Conservation (phyloP, 2,797 vertebrate species). For the Sebastes itinus region DNA sequence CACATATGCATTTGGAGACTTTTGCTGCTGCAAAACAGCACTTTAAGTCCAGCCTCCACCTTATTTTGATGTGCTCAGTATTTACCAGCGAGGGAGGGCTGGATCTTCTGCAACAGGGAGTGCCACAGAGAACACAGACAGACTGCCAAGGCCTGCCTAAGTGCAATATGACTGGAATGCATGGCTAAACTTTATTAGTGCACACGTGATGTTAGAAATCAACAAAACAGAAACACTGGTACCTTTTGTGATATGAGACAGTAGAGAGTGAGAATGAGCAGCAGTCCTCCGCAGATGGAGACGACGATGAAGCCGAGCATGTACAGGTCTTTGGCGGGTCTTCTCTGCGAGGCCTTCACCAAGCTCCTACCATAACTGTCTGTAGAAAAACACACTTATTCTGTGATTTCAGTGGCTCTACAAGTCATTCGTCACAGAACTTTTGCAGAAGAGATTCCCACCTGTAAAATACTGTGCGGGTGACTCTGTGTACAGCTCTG, state of each 20-base stretch:
- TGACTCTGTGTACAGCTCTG: slow-evolving; percentile 51
- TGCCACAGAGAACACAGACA: neutral
- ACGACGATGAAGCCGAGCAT: slow-evolving; percentile 78
- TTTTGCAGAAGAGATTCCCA: slow-evolving; percentile 33
- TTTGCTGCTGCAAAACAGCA: neutral
- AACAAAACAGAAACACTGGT: slow-evolving; percentile 36
- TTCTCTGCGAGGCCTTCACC: slow-evolving; percentile 61
- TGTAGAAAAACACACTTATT: slow-evolving; percentile 52
- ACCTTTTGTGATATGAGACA: slow-evolving; percentile 82
- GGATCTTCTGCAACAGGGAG: slow-evolving; percentile 13
- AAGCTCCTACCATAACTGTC: slow-evolving; percentile 67
- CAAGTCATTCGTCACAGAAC: slow-evolving; percentile 24
- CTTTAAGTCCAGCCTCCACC: neutral
- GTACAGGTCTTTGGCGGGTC: slow-evolving; percentile 65
- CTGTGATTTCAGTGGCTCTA: slow-evolving; percentile 15
- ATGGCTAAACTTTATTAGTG: slow-evolving; percentile 8
- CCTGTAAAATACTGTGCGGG: slow-evolving; percentile 62
- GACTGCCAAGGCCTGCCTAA: slow-evolving; percentile 4
- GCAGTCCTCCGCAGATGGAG: slow-evolving; percentile 77
- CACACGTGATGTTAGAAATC: slow-evolving; percentile 2
- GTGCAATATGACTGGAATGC: slow-evolving; percentile 33
- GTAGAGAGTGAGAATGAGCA: slow-evolving; percentile 75
- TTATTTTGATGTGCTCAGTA: slow-evolving; percentile 16
- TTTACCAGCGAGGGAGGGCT: slow-evolving; percentile 15
- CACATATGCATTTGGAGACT: neutral